Evolutionary conservation across 2,888 invertebrate genomes (phyloP).

Genomic region (Oligia fasciuncula): DNA sequence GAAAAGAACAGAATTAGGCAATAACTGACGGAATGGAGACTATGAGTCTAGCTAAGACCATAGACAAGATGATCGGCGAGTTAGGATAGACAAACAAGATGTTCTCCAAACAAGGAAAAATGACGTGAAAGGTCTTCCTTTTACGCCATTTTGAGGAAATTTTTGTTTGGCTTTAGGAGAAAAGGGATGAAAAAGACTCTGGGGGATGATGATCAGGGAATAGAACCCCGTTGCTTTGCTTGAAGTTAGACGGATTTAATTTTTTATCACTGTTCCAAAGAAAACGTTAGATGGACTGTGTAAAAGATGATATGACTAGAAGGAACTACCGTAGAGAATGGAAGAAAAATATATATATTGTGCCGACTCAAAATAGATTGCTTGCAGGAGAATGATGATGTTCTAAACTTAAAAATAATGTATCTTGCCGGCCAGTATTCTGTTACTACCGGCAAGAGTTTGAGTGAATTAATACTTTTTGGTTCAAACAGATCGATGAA

Average conservation of each 20-base stretch:
- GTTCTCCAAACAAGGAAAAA: neutral
- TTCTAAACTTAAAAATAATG: neutral
- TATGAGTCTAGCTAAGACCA: neutral
- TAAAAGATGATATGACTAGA: neutral
- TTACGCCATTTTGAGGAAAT: too few relatives aligned
- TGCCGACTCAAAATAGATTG: too few relatives aligned
- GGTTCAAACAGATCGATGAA: conserved; percentile 2
- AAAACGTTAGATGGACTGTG: neutral
- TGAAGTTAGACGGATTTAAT: neutral
- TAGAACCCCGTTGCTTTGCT: neutral
- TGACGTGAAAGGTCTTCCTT: neutral
- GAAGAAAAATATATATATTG: neutral
- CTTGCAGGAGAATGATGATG: neutral
- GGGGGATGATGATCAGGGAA: neutral
- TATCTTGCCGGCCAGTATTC: neutral
- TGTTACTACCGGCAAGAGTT: neutral
- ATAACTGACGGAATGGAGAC: conserved; percentile 5
- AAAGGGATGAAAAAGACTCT: neutral
- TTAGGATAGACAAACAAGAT: neutral
- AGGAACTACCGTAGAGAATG: neutral
- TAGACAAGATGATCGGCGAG: neutral
- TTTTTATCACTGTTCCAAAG: neutral
- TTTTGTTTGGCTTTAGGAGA: neutral
- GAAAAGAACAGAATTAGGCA: conserved; percentile 44
- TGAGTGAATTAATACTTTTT: conserved; percentile 10